These are phyloP conservation scores for Rhabdomys pumilio DNA, from an alignment of 2,797 vertebrate species.

Conservation along the genomic window DNA sequence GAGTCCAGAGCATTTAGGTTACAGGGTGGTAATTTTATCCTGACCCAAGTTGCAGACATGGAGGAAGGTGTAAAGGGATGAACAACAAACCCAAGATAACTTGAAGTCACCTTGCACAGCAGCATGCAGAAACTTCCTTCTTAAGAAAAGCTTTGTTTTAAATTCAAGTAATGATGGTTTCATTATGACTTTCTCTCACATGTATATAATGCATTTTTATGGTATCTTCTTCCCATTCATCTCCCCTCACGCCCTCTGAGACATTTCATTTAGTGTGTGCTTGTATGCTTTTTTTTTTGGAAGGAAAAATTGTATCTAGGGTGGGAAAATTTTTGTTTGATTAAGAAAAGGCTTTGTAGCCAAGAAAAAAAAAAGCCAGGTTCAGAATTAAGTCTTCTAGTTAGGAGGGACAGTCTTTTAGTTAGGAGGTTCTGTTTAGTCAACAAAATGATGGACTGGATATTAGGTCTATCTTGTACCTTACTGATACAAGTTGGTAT, in stretches of 20 bases:
- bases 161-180: background rate
- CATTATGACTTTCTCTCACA: background rate
- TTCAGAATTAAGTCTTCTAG: no score
- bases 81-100: background rate
- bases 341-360: conserved; percentile 13
- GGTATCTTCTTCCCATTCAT: background rate
- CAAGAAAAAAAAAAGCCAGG: no score
- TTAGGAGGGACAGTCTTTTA: no score
- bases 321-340: conserved; percentile 4
- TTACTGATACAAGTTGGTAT: no score
- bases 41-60: conserved; percentile 34
- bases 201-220: background rate
- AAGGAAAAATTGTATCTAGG: background rate
- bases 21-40: background rate
- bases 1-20: background rate
- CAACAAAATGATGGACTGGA: no score
- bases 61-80: background rate
- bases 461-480: no score
- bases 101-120: background rate
- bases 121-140: background rate
- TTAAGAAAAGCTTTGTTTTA: background rate
- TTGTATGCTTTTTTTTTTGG: conserved; percentile 13
- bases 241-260: background rate
- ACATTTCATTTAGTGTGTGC: background rate
- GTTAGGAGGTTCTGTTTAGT: no score